Base-by-base conservation (phyloP, 2,888 invertebrate genomes). In the Tinea semifulvella region DNA sequence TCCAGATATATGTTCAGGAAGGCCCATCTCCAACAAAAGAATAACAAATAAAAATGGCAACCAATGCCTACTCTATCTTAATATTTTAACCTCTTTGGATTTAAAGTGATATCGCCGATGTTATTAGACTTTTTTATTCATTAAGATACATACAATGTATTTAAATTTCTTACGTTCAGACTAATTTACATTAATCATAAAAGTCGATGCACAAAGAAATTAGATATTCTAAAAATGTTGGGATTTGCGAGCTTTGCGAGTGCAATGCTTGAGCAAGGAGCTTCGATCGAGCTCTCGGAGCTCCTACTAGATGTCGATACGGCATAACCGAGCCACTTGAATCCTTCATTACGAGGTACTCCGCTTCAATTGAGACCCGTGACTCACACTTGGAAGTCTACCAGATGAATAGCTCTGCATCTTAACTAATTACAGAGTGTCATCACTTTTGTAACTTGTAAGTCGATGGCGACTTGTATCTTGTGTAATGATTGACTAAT, bases 241-340 rank as follows among this genome's bases (percentile, higher is more conserved):
- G 31, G 31, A 31, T 31, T 31, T 31, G 11, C 31, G 3, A 13
- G 27, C 27, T 31, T 13, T 31, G 31, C 5, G 31, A 7, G 31
- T 31, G 31, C 31, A 31, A 31, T 31, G 31, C 14, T 14, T 31
- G 31, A 11, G 31, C 31, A 31, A 31, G 36, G 17, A 36, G 36
- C 36, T 2, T n/a, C 36, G 7, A 6, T 11, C 28, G 28, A 28
- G 28, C 31, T 13, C 31, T 20, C 17, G 22, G 22, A 40, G 40
- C 22, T 40, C 4, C 13, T n/a, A n/a, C n/a, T 10, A 38, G 40
- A 40, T 40, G 40, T 13, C 13, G 40, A 40, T 40, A 40, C 40
- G 40, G 40, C 40, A 40, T 40, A 40, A 20, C 40, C 40, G 4
- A 3, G 19, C 38, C 11, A 6, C 19, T 38, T 11, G 13, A 40